Evolutionary conservation across 2,888 invertebrate species (phyloP).

Genomic region (Leptinotarsa juncta): DNA sequence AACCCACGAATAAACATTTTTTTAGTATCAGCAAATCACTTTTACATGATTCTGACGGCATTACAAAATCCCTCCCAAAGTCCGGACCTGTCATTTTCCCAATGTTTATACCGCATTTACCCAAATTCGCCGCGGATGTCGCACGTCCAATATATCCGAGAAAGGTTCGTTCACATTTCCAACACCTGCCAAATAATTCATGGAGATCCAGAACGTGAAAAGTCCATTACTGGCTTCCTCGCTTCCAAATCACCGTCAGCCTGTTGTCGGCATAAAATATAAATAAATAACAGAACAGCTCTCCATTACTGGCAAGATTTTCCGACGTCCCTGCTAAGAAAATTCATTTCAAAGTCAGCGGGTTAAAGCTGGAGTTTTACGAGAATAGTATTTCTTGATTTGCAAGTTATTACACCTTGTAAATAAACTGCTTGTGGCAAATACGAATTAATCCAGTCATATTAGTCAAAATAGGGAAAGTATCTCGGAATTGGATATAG

Average conservation of each 20-base stretch:
- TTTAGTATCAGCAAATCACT: no score
- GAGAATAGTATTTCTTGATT: neutral
- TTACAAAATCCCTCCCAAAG: neutral
- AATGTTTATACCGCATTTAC: conserved; percentile 13
- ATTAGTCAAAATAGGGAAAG: no score
- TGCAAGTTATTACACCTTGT: no score
- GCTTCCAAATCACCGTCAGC: conserved; percentile 13
- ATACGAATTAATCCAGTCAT: no score
- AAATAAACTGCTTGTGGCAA: no score
- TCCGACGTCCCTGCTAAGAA: conserved; percentile 2
- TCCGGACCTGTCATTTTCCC: neutral
- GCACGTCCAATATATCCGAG: conserved; percentile 16
- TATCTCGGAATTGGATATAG: no score
- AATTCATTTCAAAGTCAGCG: neutral
- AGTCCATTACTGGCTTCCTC: conserved; percentile 42
- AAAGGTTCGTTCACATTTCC: conserved; percentile 35
- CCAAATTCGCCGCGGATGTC: conserved; percentile 6
- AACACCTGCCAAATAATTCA: conserved; percentile 44
- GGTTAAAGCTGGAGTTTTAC: neutral
- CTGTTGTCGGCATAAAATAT: conserved; percentile 15
- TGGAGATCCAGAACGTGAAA: conserved; percentile 37
- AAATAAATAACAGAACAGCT: conserved; percentile 24
- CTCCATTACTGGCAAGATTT: neutral
- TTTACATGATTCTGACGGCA: no score
- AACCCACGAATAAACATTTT: no score